phyloP scores from a whole-genome alignment of 2,797 vertebrate genomes.

The Babyrousa celebensis region DNA sequence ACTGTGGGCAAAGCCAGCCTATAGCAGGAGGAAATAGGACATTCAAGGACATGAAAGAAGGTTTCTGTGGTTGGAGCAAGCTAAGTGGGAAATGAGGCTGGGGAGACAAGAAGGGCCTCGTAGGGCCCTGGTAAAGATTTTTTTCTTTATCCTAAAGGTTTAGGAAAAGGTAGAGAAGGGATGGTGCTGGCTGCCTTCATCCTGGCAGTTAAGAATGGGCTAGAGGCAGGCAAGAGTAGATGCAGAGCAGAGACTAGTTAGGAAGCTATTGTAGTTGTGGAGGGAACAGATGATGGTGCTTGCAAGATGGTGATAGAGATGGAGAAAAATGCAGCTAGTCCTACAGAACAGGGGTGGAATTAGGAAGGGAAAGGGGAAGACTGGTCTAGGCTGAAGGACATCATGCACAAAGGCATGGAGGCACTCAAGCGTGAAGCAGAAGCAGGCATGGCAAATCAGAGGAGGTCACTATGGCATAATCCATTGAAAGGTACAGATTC shows the following conservation, averaged over 20 bases:
- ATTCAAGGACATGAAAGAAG: background rate
- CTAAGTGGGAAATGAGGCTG: background rate
- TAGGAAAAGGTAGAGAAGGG: background rate
- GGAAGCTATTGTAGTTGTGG: background rate
- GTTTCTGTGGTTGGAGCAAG: background rate
- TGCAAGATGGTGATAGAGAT: background rate
- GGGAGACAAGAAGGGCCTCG: background rate
- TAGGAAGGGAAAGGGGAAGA: background rate
- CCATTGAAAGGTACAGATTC: background rate
- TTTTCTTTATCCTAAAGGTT: background rate
- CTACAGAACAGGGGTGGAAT: background rate
- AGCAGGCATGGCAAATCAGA: accelerated
- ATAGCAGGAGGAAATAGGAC: background rate
- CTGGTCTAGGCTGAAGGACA: background rate
- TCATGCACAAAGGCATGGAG: background rate
- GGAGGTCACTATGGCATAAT: background rate
- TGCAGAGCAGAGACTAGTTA: background rate
- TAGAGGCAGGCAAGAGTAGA: background rate
- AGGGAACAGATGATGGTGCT: background rate
- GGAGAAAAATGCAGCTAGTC: background rate
- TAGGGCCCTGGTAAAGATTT: background rate
- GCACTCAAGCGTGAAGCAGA: background rate
- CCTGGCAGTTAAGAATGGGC: background rate
- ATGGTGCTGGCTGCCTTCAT: background rate
- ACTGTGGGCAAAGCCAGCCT: background rate